Evolutionary conservation across 2,113 vertebrate genomes (phyloP), one percentile per base, ranked within the genome.

Genomic region (Calidris pugnax): DNA sequence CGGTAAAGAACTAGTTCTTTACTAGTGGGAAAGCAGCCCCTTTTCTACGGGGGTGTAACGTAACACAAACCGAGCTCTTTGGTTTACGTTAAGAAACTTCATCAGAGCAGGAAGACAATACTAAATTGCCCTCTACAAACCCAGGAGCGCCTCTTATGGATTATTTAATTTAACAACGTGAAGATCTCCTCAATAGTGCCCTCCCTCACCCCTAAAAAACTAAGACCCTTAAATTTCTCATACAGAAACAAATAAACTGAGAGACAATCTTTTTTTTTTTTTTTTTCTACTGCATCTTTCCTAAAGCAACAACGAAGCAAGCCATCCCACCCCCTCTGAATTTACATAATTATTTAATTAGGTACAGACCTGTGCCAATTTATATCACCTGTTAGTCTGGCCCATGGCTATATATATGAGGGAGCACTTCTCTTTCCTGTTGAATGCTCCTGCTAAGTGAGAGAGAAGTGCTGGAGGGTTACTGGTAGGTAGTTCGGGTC

Each of bases 241-340:
- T 30, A 26, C 3, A 59, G 27, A 28, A 68, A 47, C 22, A 81
- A 51, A 60, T 6, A 32, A 41, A 80, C 48, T 4, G 1, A 7
- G 59, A 75, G 3, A 41, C 1, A 32, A 4, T 10, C 9, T 50
- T 53, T 55, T 57, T 59, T 35, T 47, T 14, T 62, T 3, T 53
- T 59, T 35, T 14, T 62, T 3, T 16, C 6, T 35, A 8, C 5
- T 0, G 0, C 4, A 5, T 18, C 8, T 53, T 62, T 67, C 23
- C 48, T 18, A 89, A 76, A 64, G 19, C 17, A 48, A 3, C 10
- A 63, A 1, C 12, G 43, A 63, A 75, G 8, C 4, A 47, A 77
- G 1, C 4, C 5, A 5, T 2, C 1, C 6, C 19, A 12, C 8
- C 18, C 27, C 19, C 24, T 4, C 45, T 20, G 4, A 71, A n/a